Base-by-base conservation (phyloP, 2,113 vertebrate species). In the Bubo bubo region DNA sequence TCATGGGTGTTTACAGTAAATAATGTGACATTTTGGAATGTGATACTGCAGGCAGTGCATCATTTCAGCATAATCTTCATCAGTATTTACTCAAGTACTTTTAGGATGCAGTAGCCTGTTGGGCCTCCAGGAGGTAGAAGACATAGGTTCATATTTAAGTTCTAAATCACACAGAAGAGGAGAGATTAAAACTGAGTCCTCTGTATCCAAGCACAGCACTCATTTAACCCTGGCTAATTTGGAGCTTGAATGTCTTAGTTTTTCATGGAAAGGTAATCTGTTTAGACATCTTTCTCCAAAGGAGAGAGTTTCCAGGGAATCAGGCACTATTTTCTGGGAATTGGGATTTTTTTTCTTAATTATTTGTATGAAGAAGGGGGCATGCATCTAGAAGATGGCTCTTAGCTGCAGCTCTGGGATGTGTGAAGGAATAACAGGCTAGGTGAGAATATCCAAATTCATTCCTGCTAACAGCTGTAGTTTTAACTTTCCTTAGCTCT, bases 1-100 rank as follows among this genome's bases (percentile, higher is more conserved):
- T 95, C 91, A 63, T 77, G 87, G 58, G 43, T 91, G 86, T 75
- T 73, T 88, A 63, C 79, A 55, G 93, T 68, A 96, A 97, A 92
- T 72, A 77, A 41, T 26, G 87, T 88, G 88, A 90, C 39, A 74
- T 85, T 94, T 52, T 62, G 90, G 81, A 84, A 64, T 8, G 34
- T 8, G 58, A 67, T 52, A 64, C 58, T 77, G 77, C 52, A 79
- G 60, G 35, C 59, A 49, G 14, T 52, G 73, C 87, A 92, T 85
- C 56, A 30, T 93, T 91, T 91, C 90, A 79, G 39, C 87, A 90
- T 53, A 58, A 37, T 70, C 68, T 43, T 62, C 23, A 26, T 32
- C 17, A 43, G 5, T 18, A 10, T 52, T 92, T 92, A 49, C 41
- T 79, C 39, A 53, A 79, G 20, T 12, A 37, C 19, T 41, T 90